Evolutionary conservation across 2,797 vertebrate genomes (phyloP), one percentile per base, ranked within the genome.

Genomic region (Argya squamiceps): DNA sequence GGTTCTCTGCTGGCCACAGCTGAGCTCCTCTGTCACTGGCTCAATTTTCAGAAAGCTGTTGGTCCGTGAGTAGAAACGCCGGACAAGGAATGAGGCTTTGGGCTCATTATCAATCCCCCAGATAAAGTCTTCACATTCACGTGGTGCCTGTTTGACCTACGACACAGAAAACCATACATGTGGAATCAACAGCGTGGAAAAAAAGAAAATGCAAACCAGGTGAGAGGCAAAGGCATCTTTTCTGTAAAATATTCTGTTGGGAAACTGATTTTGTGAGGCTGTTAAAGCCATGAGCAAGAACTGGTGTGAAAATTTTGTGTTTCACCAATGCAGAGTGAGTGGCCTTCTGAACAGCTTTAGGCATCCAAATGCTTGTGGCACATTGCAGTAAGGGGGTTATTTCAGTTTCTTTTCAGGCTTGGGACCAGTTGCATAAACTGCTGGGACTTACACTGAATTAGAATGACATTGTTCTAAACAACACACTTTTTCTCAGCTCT

Each of bases 41-140:
- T 95, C 91, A 7, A 99, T 96, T 94, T 97, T 98, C 91, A 99
- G 32, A 78, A 98, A 99, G 82, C 99, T 99, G 9, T 74, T 98
- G 79, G 98, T 99, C 60, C 96, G 93, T 44, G 99, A 99, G 97
- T 98, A 98, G 93, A 99, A 99, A 5, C 93, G 86, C 2, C 7
- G 32, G 29, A 97, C 56, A 0, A 11, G 19, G n/a, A 94, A 97
- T 11, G 58, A 44, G 41, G 89, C 97, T 2, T 65, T 47, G 6
- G 47, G 50, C 70, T 98, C 97, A 1, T 89, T 59, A 12, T 97
- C 89, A 2, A n/a, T 37, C 22, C 91, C 14, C 97, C 96, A 97
- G 71, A 30, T 30, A 41, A 88, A 65, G 27, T 83, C 95, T 49
- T 32, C 67, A 88, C 97, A 98, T 23, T 39, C 53, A 1, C 88